Conservation (phyloP, 2,888 invertebrate genomes). For the Eremobia ochroleuca region DNA sequence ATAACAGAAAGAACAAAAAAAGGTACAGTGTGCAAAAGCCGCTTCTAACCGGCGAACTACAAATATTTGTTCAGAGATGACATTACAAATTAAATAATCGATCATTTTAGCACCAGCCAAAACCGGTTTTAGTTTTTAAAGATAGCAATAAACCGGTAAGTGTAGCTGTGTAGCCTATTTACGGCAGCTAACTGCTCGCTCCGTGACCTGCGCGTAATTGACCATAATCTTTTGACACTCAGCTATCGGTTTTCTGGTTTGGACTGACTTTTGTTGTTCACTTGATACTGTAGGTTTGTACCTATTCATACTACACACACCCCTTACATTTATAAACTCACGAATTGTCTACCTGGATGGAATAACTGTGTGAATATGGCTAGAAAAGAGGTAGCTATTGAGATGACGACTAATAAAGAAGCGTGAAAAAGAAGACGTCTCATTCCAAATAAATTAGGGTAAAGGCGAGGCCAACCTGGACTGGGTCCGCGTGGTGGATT, state of each 20-base stretch:
- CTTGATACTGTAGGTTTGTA: background rate
- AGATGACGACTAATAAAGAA: background rate
- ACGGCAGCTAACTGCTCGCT: slow-evolving; percentile 7
- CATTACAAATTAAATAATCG: slow-evolving; percentile 33
- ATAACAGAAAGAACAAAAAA: background rate
- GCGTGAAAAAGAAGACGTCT: background rate
- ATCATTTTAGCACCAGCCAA: slow-evolving; percentile 16
- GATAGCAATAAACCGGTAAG: slow-evolving; percentile 37
- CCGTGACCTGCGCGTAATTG: slow-evolving; percentile 52
- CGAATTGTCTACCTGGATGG: no score
- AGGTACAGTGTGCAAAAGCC: slow-evolving; percentile 45
- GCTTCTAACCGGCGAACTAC: slow-evolving; percentile 20
- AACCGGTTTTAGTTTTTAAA: slow-evolving; percentile 44
- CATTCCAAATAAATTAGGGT: background rate
- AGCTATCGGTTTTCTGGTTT: slow-evolving; percentile 39
- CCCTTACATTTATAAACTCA: background rate
- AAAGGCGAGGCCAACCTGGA: background rate
- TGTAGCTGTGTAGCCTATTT: slow-evolving; percentile 35
- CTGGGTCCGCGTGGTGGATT: background rate
- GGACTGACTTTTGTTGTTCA: slow-evolving; percentile 28
- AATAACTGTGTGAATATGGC: background rate
- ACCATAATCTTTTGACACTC: slow-evolving; percentile 10
- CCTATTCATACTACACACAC: background rate
- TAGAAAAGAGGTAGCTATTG: background rate
- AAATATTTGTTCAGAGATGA: slow-evolving; percentile 21